Evolutionary conservation across 1,140 invertebrate species (phyloP), one percentile per base, ranked within the genome.

Genomic region (Polypedilum pembai): DNA sequence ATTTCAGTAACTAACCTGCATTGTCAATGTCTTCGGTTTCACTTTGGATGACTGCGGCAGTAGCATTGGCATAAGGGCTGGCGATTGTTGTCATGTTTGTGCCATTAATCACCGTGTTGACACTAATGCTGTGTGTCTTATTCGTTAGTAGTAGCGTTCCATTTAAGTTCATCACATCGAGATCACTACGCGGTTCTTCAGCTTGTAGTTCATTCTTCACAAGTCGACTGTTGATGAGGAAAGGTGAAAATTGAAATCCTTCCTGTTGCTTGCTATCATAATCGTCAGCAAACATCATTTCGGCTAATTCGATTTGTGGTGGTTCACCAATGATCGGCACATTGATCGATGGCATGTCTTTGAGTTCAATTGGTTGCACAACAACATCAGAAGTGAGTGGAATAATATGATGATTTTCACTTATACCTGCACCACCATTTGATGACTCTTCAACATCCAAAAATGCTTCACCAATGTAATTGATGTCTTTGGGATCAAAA

Each of bases 291-390:
- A 73, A 73, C 40, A 82, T 81, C 73, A 82, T 81, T 77, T 80
- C 80, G 75, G 80, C 80, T 12, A 82, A 76, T 76, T 82, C 81
- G 73, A 82, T 82, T 76, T 82, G 81, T 5, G 81, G 81, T 17
- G 81, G 81, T 74, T 82, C 81, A 0, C 79, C 81, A 41, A 82
- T 82, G 0, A 82, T 80, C 1, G 81, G 81, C 21, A 82, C 80
- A 4, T 81, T 81, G 20, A 82, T 81, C 0, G 80, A 78, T 21
- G 33, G 40, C 18, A 18, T 15, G n/a, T 82, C 81, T 0, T 80
- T 80, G 10, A 82, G 73, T 69, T 81, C 76, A 4, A 81, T 80
- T 5, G 81, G 81, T 75, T 82, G 80, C 45, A 82, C 82, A 1
- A 82, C 77, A 7, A 82, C 82, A 74, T 82, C 81, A 33, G 80